These are phyloP conservation scores for Caenorhabditis remanei DNA, from an alignment of 1,140 invertebrate genomes.

Conservation along the genomic window DNA sequence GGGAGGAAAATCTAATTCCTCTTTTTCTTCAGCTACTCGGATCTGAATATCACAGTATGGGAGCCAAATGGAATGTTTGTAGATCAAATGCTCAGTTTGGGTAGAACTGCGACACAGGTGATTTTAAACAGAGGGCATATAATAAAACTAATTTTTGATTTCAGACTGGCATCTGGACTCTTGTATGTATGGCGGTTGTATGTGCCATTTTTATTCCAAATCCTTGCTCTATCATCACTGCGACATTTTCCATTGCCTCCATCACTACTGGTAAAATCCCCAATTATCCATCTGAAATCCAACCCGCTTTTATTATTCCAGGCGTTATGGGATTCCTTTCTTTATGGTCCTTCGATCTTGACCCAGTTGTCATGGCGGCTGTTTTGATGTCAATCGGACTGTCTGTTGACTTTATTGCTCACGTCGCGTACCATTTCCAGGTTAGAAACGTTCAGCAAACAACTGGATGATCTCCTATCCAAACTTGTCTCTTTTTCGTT, in stretches of 20 bases:
- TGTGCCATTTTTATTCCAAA: conserved; percentile 79
- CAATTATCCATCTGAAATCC: background rate
- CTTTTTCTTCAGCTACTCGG: conserved; percentile 59
- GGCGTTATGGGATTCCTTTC: conserved; percentile 79
- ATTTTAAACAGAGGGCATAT: background rate
- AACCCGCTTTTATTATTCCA: background rate
- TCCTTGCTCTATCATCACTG: conserved; percentile 77
- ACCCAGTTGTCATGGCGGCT: conserved; percentile 79
- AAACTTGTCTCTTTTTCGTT: conserved; percentile 28
- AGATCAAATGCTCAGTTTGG: conserved; percentile 76
- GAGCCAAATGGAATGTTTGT: conserved; percentile 76
- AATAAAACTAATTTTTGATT: conserved; percentile 71
- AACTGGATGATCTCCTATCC: background rate
- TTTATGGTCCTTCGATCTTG: conserved; percentile 78
- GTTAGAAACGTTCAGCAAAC: conserved; percentile 31
- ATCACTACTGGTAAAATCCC: conserved; percentile 72
- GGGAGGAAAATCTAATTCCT: background rate
- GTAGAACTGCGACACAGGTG: conserved; percentile 70
- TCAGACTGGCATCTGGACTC: conserved; percentile 78
- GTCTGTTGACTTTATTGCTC: conserved; percentile 79
- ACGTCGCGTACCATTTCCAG: conserved; percentile 81
- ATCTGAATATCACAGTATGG: conserved; percentile 76
- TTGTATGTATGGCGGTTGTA: conserved; percentile 78
- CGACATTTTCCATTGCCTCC: conserved; percentile 78
- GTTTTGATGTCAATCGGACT: conserved; percentile 80